Evolutionary conservation across 2,797 vertebrate genomes (phyloP).

Genomic region (Paedocypris micromegethes): DNA sequence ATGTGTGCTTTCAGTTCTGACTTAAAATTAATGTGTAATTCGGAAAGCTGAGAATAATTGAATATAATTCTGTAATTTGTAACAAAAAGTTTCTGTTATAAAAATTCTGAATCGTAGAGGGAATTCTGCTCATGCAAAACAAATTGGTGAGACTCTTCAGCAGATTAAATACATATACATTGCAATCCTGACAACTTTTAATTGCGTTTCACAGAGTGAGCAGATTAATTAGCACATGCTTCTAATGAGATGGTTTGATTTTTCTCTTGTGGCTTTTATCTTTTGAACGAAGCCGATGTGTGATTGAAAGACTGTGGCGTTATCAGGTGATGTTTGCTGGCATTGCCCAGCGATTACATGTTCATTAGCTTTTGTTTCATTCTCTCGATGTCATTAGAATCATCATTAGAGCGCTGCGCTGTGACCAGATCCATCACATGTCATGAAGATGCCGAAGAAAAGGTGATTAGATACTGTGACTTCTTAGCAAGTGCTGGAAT

Average conservation of each 20-base stretch:
- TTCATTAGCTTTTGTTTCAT: constrained; percentile 6
- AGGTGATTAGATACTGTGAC: neutral
- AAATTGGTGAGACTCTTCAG: neutral
- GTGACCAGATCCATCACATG: constrained; percentile 10
- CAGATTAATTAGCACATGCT: neutral
- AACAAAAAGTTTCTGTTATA: too few species aligned
- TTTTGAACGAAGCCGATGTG: neutral
- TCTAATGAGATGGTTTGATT: neutral
- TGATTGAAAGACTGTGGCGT: neutral
- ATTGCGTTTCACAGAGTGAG: constrained; percentile 3
- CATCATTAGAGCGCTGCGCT: constrained; percentile 7
- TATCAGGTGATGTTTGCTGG: constrained; percentile 1
- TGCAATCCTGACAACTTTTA: neutral
- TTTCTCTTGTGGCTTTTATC: neutral
- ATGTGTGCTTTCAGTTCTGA: too few species aligned
- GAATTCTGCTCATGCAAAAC: neutral
- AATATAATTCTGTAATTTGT: too few species aligned
- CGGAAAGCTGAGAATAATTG: too few species aligned
- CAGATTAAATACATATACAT: neutral
- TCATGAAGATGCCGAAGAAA: neutral
- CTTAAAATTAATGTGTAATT: too few species aligned
- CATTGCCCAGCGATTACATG: constrained; percentile 3
- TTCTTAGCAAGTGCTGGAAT: neutral
- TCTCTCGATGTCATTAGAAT: constrained; percentile 4
- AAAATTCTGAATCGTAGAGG: too few species aligned